A percentile compares a stretch with the other conserved stretches of the same genome.
phyloP scores from a whole-genome alignment of 1,140 invertebrate genomes.

The Cyclargus thomasi region DNA sequence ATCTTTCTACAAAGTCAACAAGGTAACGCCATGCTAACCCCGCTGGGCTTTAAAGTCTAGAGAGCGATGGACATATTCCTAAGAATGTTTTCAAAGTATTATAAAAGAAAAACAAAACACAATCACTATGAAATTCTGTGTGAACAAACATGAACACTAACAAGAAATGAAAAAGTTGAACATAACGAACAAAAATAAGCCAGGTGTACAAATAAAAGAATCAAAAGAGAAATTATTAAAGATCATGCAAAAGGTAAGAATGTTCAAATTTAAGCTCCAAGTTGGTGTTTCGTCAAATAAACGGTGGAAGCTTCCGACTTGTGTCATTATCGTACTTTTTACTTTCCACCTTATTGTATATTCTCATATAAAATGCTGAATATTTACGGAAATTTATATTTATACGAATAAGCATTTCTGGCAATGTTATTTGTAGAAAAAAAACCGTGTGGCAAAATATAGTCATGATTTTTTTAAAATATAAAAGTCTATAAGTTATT shows the following conservation, averaged over 20 bases:
- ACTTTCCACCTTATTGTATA: constrained; percentile 12
- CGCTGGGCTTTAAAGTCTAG: too few species aligned
- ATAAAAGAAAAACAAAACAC: background rate
- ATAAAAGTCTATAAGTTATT: too few species aligned
- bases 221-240: constrained; percentile 11
- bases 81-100: too few species aligned
- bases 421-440: too few species aligned
- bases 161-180: background rate
- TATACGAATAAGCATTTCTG: background rate
- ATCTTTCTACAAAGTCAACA: too few species aligned
- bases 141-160: background rate
- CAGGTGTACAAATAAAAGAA: constrained; percentile 10
- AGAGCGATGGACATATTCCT: too few species aligned
- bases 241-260: constrained; percentile 12
- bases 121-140: background rate
- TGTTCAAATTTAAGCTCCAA: constrained; percentile 14
- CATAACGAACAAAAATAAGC: constrained; percentile 2
- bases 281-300: constrained; percentile 22
- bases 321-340: constrained; percentile 16
- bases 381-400: constrained; percentile 6
- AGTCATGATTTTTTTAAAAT: too few species aligned
- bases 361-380: constrained; percentile 8
- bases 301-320: constrained; percentile 16
- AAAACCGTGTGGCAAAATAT: too few species aligned
- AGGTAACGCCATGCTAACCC: too few species aligned